Conservation (phyloP, 2,797 vertebrate genomes). For the Gymnoscopelus braueri region DNA sequence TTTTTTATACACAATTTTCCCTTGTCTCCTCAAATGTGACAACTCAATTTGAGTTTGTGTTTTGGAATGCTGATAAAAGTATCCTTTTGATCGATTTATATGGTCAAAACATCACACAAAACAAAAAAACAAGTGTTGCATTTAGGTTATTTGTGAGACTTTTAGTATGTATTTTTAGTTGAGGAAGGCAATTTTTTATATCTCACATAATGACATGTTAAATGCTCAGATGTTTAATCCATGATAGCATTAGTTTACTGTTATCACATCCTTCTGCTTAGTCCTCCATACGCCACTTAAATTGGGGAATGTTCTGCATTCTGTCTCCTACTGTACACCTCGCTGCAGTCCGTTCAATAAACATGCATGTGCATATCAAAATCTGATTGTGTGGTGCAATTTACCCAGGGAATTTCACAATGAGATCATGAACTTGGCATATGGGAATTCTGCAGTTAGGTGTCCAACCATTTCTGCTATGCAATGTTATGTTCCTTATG, state of each 20-base stretch:
- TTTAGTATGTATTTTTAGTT: too few relatives aligned
- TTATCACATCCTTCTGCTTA: conserved; percentile 37
- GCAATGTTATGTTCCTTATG: not conserved
- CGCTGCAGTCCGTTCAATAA: conserved; percentile 52
- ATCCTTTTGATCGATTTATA: too few relatives aligned
- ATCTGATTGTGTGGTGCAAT: conserved; percentile 62
- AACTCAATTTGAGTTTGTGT: too few relatives aligned
- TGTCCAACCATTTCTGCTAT: not conserved
- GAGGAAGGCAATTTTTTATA: too few relatives aligned
- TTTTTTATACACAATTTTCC: too few relatives aligned
- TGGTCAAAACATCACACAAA: too few relatives aligned
- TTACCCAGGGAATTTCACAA: conserved; percentile 11
- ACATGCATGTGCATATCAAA: conserved; percentile 48
- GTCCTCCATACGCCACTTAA: conserved; percentile 48
- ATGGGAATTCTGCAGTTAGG: conserved; percentile 13
- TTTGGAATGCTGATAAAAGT: too few relatives aligned
- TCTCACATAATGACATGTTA: too few relatives aligned
- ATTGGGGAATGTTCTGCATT: conserved; percentile 62
- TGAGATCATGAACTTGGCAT: not conserved
- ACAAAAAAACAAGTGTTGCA: too few relatives aligned
- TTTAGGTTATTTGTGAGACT: too few relatives aligned
- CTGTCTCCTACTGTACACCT: conserved; percentile 48
- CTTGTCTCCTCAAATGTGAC: too few relatives aligned
- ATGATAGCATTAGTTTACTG: conserved; percentile 50
- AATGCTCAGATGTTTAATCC: conserved; percentile 18